A percentile compares a stretch with the other conserved stretches of the same genome.
phyloP scores from a whole-genome alignment of 1,140 invertebrate genomes.

The Drosophila funebris region DNA sequence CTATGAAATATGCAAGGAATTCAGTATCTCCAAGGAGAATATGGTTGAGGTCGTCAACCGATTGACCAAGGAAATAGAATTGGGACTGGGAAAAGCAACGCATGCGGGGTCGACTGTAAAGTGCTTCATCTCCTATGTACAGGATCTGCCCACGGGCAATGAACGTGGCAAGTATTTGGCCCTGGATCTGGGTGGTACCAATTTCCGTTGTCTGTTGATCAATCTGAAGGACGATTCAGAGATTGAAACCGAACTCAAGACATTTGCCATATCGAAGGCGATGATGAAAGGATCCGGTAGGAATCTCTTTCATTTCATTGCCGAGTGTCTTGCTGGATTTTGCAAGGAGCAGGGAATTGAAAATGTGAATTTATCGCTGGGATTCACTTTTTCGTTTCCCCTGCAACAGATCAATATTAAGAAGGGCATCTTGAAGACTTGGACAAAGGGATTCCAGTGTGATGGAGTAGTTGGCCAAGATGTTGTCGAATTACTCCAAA shows the following conservation, averaged over 20 bases:
- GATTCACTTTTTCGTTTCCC: neutral
- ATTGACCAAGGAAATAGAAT: constrained; percentile 86
- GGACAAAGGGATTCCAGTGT: neutral
- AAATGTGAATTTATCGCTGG: neutral
- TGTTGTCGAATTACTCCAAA: neutral
- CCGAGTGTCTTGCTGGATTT: neutral
- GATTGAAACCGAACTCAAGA: neutral
- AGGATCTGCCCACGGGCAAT: constrained; percentile 97
- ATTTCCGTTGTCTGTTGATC: neutral
- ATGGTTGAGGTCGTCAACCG: constrained; percentile 90
- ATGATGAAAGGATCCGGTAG: neutral
- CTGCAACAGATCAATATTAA: neutral
- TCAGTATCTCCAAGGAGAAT: constrained; percentile 86
- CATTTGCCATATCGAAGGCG: neutral
- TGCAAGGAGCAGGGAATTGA: neutral
- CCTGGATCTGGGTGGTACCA: constrained; percentile 98
- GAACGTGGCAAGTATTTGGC: constrained; percentile 97
- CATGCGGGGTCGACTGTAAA: constrained; percentile 85
- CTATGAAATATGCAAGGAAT: neutral
- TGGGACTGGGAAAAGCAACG: constrained; percentile 91
- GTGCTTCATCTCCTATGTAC: constrained; percentile 95
- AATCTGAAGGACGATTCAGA: neutral
- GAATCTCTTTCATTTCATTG: neutral
- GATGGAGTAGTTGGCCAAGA: neutral
- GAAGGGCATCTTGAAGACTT: neutral